phyloP scores from a whole-genome alignment of 2,113 vertebrate species.

The Taurulus bubalis region DNA sequence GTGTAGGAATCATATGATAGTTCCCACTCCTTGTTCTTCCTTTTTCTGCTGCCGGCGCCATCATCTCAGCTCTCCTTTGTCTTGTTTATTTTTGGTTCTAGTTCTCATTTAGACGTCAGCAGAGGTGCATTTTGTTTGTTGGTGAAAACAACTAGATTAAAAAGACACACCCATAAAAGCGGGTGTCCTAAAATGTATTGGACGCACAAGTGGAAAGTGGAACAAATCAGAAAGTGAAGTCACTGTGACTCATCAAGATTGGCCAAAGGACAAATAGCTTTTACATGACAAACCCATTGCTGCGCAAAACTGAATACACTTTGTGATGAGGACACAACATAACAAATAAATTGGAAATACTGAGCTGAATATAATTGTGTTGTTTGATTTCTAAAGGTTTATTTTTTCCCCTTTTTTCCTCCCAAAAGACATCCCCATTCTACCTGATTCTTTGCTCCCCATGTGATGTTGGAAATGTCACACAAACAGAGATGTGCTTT shows the following conservation, averaged over 20 bases:
- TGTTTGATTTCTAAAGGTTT: slow-evolving; percentile 3
- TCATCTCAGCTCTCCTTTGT: slow-evolving; percentile 19
- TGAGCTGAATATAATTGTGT: background rate
- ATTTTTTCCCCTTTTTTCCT: background rate
- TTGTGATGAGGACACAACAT: background rate
- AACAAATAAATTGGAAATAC: background rate
- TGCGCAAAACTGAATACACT: slow-evolving; percentile 13
- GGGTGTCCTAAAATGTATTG: background rate
- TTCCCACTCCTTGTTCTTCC: slow-evolving; percentile 26
- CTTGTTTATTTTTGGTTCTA: slow-evolving; percentile 3
- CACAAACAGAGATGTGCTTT: slow-evolving; percentile 5
- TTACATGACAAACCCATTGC: background rate
- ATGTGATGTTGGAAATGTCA: slow-evolving; percentile 29
- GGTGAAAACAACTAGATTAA: background rate
- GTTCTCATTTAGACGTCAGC: slow-evolving; percentile 16
- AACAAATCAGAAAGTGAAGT: slow-evolving; percentile 9
- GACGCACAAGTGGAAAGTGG: background rate
- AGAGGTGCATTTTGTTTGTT: slow-evolving; percentile 4
- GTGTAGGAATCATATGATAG: slow-evolving; percentile 22
- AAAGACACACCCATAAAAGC: background rate
- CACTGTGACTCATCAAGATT: slow-evolving; percentile 7
- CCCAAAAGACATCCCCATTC: background rate
- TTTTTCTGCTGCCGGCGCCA: background rate
- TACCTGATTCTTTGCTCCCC: slow-evolving; percentile 12
- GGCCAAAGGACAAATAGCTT: background rate